Evolutionary conservation across 2,888 invertebrate species (phyloP), one percentile per base, ranked within the genome.

Genomic region (Punctoribates punctum): DNA sequence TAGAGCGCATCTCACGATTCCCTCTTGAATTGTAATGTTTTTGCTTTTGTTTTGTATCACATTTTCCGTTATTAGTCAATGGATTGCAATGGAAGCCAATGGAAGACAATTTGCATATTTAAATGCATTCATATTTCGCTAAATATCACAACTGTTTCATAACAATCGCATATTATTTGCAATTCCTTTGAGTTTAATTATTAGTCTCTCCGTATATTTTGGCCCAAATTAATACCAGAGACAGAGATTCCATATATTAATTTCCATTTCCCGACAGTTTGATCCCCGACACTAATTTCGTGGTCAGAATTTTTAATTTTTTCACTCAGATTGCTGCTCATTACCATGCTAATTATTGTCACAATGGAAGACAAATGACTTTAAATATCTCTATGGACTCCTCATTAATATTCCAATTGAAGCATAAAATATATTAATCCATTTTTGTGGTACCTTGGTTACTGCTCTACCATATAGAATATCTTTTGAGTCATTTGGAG

Each of bases 141-240:
- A 17, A 48, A 57, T 57, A 25, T 8, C 5, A 23, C 57, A 57
- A 57, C 23, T 57, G 23, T 13, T 25, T 57, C 3, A 57, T 9
- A 13, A 54, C 17, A 42, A 11, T 54, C 54, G 5, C 20, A n/a
- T 13, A 54, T n/a, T 8, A n/a, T 27, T 15, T 5, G 5, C 62
- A 27, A 27, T 27, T 62, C 62, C 62, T 62, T 11, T 27, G 62
- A 27, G 62, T 62, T 62, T 62, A 62, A 62, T 62, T 62, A 62
- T 29, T 15, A 27, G 11, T 20, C 48, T 48, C 20, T 20, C 8
- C 54, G n/a, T 23, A 62, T 29, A 62, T 11, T 62, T 62, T 62
- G 1, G 29, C 27, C 27, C 13, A 20, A 20, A 11, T 11, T 48
- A 11, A 54, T 20, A 54, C 54, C 15, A 20, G n/a, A 54, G 23